phyloP scores from a whole-genome alignment of 1,140 invertebrate genomes.

The Ceratitis capitata region DNA sequence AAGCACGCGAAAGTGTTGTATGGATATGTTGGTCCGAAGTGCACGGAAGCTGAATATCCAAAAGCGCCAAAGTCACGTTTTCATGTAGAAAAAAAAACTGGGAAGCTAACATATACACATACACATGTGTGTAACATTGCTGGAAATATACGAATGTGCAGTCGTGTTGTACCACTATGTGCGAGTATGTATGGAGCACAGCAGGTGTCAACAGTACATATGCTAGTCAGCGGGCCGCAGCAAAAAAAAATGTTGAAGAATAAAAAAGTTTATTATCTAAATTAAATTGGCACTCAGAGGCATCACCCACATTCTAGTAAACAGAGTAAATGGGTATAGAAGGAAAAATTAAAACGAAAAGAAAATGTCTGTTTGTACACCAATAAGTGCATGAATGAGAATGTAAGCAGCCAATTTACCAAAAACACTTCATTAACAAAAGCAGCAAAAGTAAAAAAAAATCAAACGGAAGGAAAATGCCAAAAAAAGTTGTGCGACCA shows the following conservation, averaged over 20 bases:
- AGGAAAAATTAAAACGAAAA: neutral
- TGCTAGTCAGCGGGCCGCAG: neutral
- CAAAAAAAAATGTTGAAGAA: too few species aligned
- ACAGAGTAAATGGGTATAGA: neutral
- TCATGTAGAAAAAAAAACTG: neutral
- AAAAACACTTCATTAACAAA: neutral
- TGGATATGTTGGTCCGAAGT: neutral
- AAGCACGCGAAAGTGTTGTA: neutral
- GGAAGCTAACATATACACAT: neutral
- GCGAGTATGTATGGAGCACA: neutral
- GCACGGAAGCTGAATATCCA: neutral
- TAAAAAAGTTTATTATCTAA: neutral
- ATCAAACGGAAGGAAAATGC: conserved; percentile 3
- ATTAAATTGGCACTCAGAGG: neutral
- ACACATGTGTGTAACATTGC: neutral
- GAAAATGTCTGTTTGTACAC: neutral
- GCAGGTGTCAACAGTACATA: conserved; percentile 16
- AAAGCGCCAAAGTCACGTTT: conserved; percentile 17
- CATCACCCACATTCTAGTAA: neutral
- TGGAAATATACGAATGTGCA: neutral
- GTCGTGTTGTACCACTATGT: neutral
- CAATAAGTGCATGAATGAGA: conserved; percentile 18
- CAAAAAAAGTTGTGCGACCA: too few species aligned
- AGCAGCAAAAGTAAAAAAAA: neutral
- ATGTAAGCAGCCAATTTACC: conserved; percentile 10